phyloP scores from a whole-genome alignment of 2,888 invertebrate genomes.

The Cosmia pyralina region DNA sequence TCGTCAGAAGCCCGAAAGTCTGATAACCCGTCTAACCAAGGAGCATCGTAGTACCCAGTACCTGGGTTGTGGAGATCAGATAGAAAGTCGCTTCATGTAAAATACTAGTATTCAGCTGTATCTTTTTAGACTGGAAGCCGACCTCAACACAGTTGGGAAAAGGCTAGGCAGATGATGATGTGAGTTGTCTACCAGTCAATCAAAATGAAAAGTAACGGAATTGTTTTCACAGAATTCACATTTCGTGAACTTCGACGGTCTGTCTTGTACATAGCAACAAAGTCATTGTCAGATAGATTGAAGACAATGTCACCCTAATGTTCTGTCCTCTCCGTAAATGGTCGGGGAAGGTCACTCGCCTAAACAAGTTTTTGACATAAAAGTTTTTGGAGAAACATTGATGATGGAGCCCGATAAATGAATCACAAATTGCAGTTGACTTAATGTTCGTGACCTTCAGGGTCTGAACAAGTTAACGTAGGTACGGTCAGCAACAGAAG shows the following conservation, averaged over 20 bases:
- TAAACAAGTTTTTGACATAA: conserved; percentile 2
- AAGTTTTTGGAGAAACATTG: background rate
- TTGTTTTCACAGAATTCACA: background rate
- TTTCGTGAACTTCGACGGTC: background rate
- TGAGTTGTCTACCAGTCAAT: background rate
- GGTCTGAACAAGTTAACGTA: background rate
- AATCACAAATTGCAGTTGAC: background rate
- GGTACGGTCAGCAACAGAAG: too few species aligned
- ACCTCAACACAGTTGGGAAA: too few species aligned
- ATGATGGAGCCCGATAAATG: background rate
- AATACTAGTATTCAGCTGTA: too few species aligned
- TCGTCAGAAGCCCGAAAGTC: too few species aligned
- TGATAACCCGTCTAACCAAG: too few species aligned
- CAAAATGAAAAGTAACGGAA: background rate
- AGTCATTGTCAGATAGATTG: conserved; percentile 19
- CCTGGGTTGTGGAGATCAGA: too few species aligned
- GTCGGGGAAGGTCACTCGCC: conserved; percentile 12
- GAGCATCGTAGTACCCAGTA: too few species aligned
- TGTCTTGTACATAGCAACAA: conserved; percentile 9
- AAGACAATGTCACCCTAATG: conserved; percentile 13
- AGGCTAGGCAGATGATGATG: too few species aligned
- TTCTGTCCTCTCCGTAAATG: conserved; percentile 20
- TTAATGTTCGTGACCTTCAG: background rate
- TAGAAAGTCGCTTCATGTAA: too few species aligned
- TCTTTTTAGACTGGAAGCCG: too few species aligned